These are phyloP conservation scores for Polydrusus cervinus DNA, from an alignment of 2,888 invertebrate species.

Conservation along the genomic window DNA sequence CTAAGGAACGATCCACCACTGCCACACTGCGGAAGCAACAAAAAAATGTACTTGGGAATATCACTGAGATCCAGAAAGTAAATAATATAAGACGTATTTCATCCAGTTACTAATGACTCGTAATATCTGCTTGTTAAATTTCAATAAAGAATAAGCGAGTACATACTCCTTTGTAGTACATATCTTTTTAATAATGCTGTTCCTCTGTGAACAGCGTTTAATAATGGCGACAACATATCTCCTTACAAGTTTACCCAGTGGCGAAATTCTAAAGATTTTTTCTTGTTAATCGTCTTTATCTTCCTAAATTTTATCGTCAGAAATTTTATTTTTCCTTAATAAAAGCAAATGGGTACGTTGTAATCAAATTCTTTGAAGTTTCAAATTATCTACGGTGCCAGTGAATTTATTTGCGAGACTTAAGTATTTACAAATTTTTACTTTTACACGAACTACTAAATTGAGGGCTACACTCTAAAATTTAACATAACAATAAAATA, in stretches of 20 bases:
- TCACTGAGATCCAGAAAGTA: no score
- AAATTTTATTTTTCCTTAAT: slow-evolving; percentile 37
- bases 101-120: no score
- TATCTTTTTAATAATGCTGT: slow-evolving; percentile 19
- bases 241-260: slow-evolving; percentile 4
- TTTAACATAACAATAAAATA: no score
- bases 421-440: slow-evolving; percentile 14
- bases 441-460: no score
- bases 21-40: no score
- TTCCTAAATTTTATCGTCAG: slow-evolving; percentile 33
- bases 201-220: slow-evolving; percentile 8
- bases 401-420: slow-evolving; percentile 31
- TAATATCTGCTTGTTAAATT: slow-evolving; percentile 8
- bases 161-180: neutral
- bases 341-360: slow-evolving; percentile 34
- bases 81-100: no score
- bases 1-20: no score
- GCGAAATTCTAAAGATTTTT: slow-evolving; percentile 12
- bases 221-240: slow-evolving; percentile 23
- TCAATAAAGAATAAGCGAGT: slow-evolving; percentile 10
- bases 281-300: slow-evolving; percentile 34
- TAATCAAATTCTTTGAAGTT: slow-evolving; percentile 37
- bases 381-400: slow-evolving; percentile 32
- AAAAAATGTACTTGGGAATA: no score
- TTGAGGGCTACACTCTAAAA: no score